Conservation (phyloP, 2,113 vertebrate genomes). For the Isurus oxyrinchus region DNA sequence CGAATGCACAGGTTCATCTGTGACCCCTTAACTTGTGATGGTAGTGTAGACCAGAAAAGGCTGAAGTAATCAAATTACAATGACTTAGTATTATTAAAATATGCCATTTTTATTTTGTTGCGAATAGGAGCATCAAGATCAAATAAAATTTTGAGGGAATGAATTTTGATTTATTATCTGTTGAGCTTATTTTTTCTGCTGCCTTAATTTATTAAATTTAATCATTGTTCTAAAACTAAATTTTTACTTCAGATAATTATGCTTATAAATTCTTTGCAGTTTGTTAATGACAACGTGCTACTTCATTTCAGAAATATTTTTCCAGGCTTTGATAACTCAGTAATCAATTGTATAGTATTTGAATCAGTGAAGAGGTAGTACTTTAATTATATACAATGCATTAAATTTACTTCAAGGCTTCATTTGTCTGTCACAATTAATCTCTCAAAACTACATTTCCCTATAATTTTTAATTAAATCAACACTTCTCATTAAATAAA, state of each 20-base stretch:
- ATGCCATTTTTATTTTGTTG: neutral
- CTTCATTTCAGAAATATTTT: neutral
- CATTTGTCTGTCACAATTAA: neutral
- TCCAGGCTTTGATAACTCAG: neutral
- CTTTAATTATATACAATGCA: neutral
- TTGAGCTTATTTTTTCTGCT: neutral
- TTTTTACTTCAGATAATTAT: neutral
- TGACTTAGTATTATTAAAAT: neutral
- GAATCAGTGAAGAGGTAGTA: neutral
- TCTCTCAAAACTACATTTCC: neutral
- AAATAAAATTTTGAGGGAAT: neutral
- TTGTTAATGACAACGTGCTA: neutral
- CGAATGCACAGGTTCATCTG: neutral
- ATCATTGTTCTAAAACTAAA: neutral
- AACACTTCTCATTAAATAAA: neutral
- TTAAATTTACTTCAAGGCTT: neutral
- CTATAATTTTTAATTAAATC: conserved; percentile 10
- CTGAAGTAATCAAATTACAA: neutral
- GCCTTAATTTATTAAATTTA: neutral
- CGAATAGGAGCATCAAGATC: neutral
- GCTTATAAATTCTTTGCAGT: neutral
- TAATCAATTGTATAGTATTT: neutral
- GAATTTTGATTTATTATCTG: neutral
- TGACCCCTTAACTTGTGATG: neutral
- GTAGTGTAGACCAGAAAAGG: neutral